Conservation (phyloP, 2,797 vertebrate genomes). For the Poecilia velifera region DNA sequence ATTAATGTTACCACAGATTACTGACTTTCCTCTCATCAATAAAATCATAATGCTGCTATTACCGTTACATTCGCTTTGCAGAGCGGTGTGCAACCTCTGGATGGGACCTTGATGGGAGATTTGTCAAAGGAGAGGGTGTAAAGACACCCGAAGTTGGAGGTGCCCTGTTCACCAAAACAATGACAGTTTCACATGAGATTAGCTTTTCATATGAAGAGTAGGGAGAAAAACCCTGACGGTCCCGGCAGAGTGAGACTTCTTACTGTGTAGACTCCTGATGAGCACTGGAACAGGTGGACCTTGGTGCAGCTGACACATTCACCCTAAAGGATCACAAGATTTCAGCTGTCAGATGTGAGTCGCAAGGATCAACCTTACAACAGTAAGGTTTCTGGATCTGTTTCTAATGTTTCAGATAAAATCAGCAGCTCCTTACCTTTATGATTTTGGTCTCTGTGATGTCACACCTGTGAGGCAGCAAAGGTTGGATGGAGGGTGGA, state of each 20-base stretch:
- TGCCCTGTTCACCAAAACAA: slow-evolving; percentile 56
- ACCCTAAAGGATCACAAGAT: slow-evolving; percentile 42
- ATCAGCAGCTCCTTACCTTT: slow-evolving; percentile 52
- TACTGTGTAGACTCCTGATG: slow-evolving; percentile 62
- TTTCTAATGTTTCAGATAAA: neutral
- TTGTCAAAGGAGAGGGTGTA: slow-evolving; percentile 25
- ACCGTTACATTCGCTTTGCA: slow-evolving; percentile 81
- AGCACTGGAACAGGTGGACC: slow-evolving; percentile 28
- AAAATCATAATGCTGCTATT: neutral
- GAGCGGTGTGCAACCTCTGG: slow-evolving; percentile 68
- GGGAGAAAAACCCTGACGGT: neutral
- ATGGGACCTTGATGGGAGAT: neutral
- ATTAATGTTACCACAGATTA: neutral
- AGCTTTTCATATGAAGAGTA: neutral
- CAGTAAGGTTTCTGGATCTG: neutral
- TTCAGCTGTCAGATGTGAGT: neutral
- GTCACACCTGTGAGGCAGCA: slow-evolving; percentile 91
- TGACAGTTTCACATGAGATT: neutral
- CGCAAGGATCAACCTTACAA: neutral
- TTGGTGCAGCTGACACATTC: slow-evolving; percentile 54
- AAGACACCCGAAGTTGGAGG: slow-evolving; percentile 66
- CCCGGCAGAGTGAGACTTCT: slow-evolving; percentile 41
- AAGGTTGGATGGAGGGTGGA: slow-evolving; percentile 89
- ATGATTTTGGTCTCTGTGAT: slow-evolving; percentile 64
- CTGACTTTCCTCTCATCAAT: neutral